These are phyloP conservation scores for Andrena haemorrhoa DNA, from an alignment of 2,888 invertebrate genomes.

Conservation along the genomic window DNA sequence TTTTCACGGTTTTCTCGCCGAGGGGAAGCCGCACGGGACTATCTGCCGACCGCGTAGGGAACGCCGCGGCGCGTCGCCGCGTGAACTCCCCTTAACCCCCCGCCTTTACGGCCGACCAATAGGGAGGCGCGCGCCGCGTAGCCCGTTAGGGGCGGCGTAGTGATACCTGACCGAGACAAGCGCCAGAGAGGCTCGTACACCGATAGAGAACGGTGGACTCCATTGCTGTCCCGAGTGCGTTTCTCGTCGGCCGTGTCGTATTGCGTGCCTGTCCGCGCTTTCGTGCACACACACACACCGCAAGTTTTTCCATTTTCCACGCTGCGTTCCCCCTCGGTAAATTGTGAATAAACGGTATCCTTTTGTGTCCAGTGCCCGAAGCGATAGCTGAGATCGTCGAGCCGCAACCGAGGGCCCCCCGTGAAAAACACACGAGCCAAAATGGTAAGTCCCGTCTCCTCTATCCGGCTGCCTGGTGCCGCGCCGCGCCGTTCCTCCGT, in stretches of 20 bases:
- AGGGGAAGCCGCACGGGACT: constrained; percentile 76
- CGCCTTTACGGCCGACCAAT: constrained; percentile 51
- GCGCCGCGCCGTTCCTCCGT: constrained; percentile 21
- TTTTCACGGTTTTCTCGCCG: constrained; percentile 58
- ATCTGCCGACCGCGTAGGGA: constrained; percentile 77
- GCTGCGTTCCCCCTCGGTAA: constrained; percentile 21
- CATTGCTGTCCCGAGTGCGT: constrained; percentile 83
- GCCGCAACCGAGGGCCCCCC: constrained; percentile 40
- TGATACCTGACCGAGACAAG: constrained; percentile 74
- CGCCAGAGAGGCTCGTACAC: constrained; percentile 72
- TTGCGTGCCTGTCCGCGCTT: constrained; percentile 67
- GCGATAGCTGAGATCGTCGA: constrained; percentile 54
- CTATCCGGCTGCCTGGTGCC: constrained; percentile 19
- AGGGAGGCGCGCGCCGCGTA: constrained; percentile 84
- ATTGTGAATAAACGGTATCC: constrained; percentile 57
- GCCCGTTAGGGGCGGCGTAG: constrained; percentile 85
- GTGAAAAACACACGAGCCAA: constrained; percentile 54
- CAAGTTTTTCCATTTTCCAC: constrained; percentile 49
- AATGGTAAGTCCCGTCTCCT: constrained; percentile 67
- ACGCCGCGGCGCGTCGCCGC: constrained; percentile 73
- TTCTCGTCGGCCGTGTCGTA: constrained; percentile 81
- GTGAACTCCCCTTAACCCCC: constrained; percentile 65
- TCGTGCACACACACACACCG: constrained; percentile 60
- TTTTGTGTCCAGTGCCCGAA: constrained; percentile 67
- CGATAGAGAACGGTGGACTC: constrained; percentile 77